These are phyloP conservation scores for Baronia brevicornis DNA, from an alignment of 2,888 invertebrate species.

Conservation along the genomic window DNA sequence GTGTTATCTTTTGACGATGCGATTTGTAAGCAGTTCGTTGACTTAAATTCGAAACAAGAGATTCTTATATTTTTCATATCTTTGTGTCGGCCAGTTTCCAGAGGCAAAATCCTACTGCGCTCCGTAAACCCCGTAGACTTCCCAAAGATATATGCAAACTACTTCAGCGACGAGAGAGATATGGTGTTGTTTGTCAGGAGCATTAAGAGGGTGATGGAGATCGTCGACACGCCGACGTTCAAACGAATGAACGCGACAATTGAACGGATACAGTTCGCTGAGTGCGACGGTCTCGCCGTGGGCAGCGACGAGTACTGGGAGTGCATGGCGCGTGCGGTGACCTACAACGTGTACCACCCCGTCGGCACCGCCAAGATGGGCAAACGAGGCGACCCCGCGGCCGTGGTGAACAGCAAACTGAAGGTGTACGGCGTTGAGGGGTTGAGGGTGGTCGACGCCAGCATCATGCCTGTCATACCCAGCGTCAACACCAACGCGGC, in stretches of 20 bases:
- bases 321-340: slow-evolving; percentile 58
- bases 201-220: slow-evolving; percentile 45
- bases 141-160: slow-evolving; percentile 54
- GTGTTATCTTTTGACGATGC: slow-evolving; percentile 43
- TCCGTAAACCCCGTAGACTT: slow-evolving; percentile 41
- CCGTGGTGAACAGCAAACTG: slow-evolving; percentile 49
- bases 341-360: slow-evolving; percentile 62
- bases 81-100: slow-evolving; percentile 54
- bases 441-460: slow-evolving; percentile 57
- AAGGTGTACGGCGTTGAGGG: slow-evolving; percentile 42
- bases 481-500: slow-evolving; percentile 62
- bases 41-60: slow-evolving; percentile 52
- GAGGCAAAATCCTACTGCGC: slow-evolving; percentile 44
- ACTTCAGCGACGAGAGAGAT: slow-evolving; percentile 53
- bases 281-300: slow-evolving; percentile 47
- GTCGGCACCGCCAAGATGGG: slow-evolving; percentile 67
- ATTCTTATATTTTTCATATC: slow-evolving; percentile 53
- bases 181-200: slow-evolving; percentile 45
- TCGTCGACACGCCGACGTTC: slow-evolving; percentile 47
- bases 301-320: slow-evolving; percentile 54
- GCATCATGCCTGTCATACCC: slow-evolving; percentile 61
- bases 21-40: slow-evolving; percentile 50
- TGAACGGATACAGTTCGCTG: slow-evolving; percentile 43
- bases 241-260: slow-evolving; percentile 43
- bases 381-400: slow-evolving; percentile 30